These are phyloP conservation scores for Odontomyia ornata DNA, from an alignment of 2,888 invertebrate genomes.

Conservation along the genomic window DNA sequence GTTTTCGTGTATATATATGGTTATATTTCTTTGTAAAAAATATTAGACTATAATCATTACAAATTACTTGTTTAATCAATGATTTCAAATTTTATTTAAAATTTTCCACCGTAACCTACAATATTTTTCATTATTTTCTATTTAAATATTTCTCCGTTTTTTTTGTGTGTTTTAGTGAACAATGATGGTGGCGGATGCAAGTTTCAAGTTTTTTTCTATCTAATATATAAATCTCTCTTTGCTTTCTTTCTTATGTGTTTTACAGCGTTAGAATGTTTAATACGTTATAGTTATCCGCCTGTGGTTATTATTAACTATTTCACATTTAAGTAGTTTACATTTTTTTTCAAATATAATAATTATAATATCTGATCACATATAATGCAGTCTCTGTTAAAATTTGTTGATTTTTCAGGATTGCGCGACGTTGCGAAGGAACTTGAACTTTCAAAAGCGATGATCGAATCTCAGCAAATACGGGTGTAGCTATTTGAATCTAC, in stretches of 20 bases:
- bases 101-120: conserved; percentile 1
- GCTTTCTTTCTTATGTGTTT: neutral
- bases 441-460: neutral
- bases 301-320: conserved; percentile 46
- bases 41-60: conserved; percentile 49
- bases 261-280: conserved; percentile 22
- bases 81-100: conserved; percentile 37
- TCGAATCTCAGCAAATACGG: too few species aligned
- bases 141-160: conserved; percentile 33
- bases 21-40: conserved; percentile 49
- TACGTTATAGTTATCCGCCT: conserved; percentile 38
- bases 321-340: conserved; percentile 43
- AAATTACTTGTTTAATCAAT: conserved; percentile 46
- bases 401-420: conserved; percentile 35
- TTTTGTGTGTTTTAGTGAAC: conserved; percentile 50
- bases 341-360: conserved; percentile 51
- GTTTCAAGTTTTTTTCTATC: conserved; percentile 36
- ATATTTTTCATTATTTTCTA: conserved; percentile 20
- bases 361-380: conserved; percentile 65
- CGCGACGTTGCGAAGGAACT: conserved; percentile 18
- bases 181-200: conserved; percentile 48
- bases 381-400: conserved; percentile 62
- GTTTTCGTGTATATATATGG: conserved; percentile 50
- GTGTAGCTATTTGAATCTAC: too few species aligned
- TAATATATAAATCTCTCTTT: conserved; percentile 42